Conservation (phyloP, 2,113 vertebrate genomes). For the Lampris incognitus region DNA sequence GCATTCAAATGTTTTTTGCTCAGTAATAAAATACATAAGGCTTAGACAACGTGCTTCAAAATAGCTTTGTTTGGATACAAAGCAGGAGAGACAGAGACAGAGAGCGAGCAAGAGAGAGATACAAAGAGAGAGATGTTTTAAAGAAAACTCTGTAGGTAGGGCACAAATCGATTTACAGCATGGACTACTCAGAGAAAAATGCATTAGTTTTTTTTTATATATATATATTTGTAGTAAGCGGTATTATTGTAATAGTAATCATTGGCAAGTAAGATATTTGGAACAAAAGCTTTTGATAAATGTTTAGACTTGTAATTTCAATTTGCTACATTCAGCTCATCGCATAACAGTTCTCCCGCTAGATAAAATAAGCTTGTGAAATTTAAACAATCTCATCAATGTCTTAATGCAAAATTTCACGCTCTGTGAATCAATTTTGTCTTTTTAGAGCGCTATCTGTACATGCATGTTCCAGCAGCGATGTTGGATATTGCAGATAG, state of each 20-base stretch:
- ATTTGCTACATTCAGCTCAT: not conserved
- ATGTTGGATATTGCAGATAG: too few relatives aligned
- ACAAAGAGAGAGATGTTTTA: not conserved
- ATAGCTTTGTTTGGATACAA: not conserved
- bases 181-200: not conserved
- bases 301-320: not conserved
- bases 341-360: too few relatives aligned
- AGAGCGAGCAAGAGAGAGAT: not conserved
- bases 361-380: not conserved
- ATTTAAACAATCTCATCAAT: not conserved
- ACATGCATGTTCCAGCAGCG: too few relatives aligned
- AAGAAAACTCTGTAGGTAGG: too few relatives aligned
- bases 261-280: not conserved
- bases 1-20: not conserved
- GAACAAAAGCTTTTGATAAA: not conserved
- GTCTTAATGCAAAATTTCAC: not conserved
- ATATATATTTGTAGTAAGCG: not conserved
- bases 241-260: not conserved
- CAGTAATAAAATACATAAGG: slow-evolving; percentile 1
- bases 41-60: not conserved
- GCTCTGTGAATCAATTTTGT: too few relatives aligned
- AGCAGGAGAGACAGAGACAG: not conserved
- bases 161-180: too few relatives aligned
- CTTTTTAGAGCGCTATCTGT: too few relatives aligned
- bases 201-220: not conserved